Conservation (phyloP, 2,113 vertebrate genomes). For the Eclectus roratus region DNA sequence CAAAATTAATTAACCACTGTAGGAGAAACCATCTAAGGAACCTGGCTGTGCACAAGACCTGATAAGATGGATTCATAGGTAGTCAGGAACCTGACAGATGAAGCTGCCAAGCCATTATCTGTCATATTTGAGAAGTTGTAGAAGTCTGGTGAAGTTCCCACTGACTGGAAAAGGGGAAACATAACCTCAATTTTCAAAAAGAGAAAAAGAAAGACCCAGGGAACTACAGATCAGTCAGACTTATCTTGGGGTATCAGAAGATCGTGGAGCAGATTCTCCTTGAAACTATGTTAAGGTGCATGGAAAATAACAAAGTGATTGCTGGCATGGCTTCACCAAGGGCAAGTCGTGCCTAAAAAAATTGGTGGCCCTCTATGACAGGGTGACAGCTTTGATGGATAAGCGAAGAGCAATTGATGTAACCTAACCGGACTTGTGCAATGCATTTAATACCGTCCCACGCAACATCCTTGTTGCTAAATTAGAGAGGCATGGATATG, state of each 20-base stretch:
- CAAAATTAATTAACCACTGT: neutral
- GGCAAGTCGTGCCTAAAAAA: neutral
- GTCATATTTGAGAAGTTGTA: neutral
- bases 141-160: neutral
- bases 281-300: neutral
- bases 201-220: neutral
- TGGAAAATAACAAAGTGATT: neutral
- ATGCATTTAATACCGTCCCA: neutral
- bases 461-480: neutral
- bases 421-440: neutral
- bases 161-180: neutral
- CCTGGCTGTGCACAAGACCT: neutral
- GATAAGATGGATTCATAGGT: neutral
- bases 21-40: neutral
- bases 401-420: neutral
- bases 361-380: neutral
- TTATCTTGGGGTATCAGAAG: neutral
- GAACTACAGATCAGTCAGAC: neutral
- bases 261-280: neutral
- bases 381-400: neutral
- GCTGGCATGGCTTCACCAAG: neutral
- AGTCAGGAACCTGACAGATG: neutral
- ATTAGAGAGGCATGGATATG: neutral
- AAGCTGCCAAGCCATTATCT: neutral
- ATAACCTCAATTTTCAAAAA: neutral